Evolutionary conservation across 2,797 vertebrate species (phyloP).

Genomic region (Urocyon cinereoargenteus): DNA sequence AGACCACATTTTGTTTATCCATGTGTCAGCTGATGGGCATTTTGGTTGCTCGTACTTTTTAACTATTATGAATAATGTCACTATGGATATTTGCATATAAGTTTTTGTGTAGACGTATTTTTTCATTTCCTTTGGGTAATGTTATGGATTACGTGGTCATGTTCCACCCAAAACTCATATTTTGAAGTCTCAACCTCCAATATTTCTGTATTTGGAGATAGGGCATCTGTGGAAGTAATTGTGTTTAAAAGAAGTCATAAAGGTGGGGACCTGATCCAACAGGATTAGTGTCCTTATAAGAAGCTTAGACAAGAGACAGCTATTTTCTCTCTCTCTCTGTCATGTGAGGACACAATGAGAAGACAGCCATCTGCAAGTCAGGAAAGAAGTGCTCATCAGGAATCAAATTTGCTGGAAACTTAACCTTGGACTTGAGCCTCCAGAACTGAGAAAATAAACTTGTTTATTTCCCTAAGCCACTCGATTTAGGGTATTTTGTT

Average conservation of each 20-base stretch:
- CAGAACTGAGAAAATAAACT: background rate
- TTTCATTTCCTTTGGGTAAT: background rate
- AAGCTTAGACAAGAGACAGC: background rate
- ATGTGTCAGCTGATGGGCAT: background rate
- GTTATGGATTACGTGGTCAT: background rate
- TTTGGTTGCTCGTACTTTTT: background rate
- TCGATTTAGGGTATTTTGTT: background rate
- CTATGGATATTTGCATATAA: background rate
- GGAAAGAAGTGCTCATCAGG: background rate
- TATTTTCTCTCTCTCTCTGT: background rate
- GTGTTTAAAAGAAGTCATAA: background rate
- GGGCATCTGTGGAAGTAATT: background rate
- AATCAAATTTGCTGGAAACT: background rate
- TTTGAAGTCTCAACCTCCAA: background rate
- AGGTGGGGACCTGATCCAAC: background rate
- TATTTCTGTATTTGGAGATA: background rate
- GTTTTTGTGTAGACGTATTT: background rate
- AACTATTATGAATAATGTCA: background rate
- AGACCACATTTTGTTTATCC: background rate
- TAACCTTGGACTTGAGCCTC: background rate
- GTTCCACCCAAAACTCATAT: background rate
- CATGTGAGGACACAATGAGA: background rate
- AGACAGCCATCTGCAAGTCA: background rate
- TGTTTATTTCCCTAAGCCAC: background rate
- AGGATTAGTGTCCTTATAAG: background rate